phyloP scores from a whole-genome alignment of 2,113 vertebrate genomes.

The Maccullochella peelii region DNA sequence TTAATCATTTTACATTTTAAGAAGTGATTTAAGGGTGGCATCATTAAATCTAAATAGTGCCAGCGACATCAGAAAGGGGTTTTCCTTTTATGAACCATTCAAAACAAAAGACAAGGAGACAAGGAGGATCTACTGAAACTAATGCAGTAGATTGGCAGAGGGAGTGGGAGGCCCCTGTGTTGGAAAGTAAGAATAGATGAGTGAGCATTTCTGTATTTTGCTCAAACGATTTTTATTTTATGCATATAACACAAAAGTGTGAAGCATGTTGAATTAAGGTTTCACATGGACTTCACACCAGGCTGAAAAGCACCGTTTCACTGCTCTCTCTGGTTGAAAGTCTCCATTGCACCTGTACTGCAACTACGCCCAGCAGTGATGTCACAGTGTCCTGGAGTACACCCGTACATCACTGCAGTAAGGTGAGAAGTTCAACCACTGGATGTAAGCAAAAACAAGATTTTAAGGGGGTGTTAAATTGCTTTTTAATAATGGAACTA shows the following conservation, averaged over 20 bases:
- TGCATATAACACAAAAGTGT: not conserved
- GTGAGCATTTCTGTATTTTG: not conserved
- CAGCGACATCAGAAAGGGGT: conserved; percentile 5
- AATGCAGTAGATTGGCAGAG: conserved; percentile 42
- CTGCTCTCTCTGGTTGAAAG: not conserved
- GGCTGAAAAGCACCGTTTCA: not conserved
- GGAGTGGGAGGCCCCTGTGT: conserved; percentile 13
- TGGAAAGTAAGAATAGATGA: not conserved
- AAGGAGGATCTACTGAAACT: conserved; percentile 19
- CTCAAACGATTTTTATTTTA: not conserved
- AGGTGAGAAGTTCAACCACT: not conserved
- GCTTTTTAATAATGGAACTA: not conserved
- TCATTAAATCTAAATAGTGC: conserved; percentile 47
- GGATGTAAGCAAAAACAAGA: not conserved
- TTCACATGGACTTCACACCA: not conserved
- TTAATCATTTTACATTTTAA: conserved; percentile 35
- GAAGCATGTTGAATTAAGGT: not conserved
- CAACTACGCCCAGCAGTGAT: not conserved
- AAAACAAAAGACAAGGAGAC: conserved; percentile 39
- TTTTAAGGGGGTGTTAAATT: too few relatives aligned
- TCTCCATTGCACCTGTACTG: not conserved
- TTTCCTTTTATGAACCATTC: conserved; percentile 32
- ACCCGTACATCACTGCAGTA: not conserved
- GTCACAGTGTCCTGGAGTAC: not conserved
- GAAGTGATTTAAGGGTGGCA: conserved; percentile 46